Percentiles rank a stretch among this genome's conserved stretches.
Conservation (phyloP, 2,797 vertebrate species). For the Halcyon leucocephala region DNA sequence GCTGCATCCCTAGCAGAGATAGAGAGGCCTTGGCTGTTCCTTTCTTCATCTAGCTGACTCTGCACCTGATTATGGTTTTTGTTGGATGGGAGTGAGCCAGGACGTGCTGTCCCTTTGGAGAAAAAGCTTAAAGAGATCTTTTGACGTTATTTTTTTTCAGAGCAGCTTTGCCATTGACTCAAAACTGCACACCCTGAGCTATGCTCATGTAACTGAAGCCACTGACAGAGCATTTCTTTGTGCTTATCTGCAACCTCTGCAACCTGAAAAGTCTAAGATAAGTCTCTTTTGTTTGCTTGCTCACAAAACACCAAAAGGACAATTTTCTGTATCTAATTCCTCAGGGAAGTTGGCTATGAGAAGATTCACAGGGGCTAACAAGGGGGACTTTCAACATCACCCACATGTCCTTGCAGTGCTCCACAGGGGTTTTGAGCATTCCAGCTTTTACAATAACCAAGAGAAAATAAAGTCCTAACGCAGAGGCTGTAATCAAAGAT, state of each 20-base stretch:
- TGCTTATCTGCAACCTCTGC: neutral
- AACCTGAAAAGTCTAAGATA: neutral
- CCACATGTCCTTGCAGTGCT: neutral
- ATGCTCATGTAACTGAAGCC: neutral
- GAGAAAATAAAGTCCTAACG: neutral
- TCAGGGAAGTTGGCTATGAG: neutral
- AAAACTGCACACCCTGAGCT: neutral
- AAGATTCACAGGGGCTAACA: neutral
- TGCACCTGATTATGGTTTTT: neutral
- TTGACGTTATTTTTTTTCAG: neutral
- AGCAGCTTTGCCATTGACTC: neutral
- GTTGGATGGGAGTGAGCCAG: neutral
- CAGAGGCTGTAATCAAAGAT: neutral
- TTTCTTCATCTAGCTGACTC: neutral
- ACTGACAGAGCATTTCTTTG: neutral
- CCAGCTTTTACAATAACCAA: neutral
- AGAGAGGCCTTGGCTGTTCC: neutral
- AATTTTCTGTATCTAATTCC: neutral
- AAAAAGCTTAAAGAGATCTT: neutral
- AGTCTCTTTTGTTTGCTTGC: neutral
- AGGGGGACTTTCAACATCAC: neutral
- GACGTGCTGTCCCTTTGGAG: neutral
- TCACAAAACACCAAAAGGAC: neutral
- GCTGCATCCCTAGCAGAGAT: neutral
- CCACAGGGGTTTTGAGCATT: neutral